Percentiles rank a stretch among this genome's conserved stretches.
These are phyloP conservation scores for Leptosomus discolor DNA, from an alignment of 2,113 vertebrate genomes.

Conservation along the genomic window DNA sequence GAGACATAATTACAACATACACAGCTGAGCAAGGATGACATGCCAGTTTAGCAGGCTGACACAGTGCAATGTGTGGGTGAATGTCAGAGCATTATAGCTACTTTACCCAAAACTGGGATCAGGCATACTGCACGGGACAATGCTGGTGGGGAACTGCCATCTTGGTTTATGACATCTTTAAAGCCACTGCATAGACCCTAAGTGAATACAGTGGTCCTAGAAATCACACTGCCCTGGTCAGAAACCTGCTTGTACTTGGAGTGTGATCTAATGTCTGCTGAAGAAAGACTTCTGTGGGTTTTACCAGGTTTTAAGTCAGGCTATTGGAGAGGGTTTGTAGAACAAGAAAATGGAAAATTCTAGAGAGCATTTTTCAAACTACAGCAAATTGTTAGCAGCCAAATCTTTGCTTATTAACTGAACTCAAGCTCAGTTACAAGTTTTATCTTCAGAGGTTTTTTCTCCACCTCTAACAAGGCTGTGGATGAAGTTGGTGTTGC, in stretches of 20 bases:
- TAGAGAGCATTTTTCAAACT: neutral
- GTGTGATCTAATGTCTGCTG: neutral
- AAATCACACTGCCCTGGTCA: neutral
- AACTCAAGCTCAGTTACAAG: neutral
- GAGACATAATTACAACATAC: neutral
- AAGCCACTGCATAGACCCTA: neutral
- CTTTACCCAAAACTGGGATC: neutral
- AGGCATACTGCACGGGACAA: neutral
- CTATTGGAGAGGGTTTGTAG: neutral
- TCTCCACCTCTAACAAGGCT: neutral
- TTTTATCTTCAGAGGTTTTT: neutral
- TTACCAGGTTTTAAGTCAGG: neutral
- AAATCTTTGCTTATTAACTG: neutral
- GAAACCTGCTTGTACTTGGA: neutral
- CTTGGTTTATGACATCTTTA: neutral
- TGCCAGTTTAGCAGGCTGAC: neutral
- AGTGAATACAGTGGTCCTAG: neutral
- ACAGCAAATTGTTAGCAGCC: neutral
- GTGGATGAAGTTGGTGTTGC: neutral
- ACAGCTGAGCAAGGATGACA: neutral
- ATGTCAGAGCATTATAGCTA: neutral
- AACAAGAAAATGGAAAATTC: neutral
- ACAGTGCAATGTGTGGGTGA: neutral
- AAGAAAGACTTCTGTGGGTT: neutral
- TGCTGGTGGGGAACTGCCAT: neutral